Evolutionary conservation across 2,113 vertebrate species (phyloP).

Genomic region (Phocoena sinus): DNA sequence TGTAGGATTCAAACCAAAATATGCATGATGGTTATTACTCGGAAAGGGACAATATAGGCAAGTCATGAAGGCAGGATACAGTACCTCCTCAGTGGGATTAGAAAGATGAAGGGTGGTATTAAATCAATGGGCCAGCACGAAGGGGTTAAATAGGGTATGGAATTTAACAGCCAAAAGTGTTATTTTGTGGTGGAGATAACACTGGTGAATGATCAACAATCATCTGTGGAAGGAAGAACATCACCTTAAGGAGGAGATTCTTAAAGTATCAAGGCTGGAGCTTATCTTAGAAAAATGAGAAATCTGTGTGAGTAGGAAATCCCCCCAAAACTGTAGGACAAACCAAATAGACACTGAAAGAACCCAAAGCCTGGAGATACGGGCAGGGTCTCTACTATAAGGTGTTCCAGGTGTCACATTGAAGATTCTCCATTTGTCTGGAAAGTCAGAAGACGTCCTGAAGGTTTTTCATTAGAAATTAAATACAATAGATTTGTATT

Average conservation of each 20-base stretch:
- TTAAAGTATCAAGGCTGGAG: background rate
- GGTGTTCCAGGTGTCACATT: accelerated
- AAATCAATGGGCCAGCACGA: background rate
- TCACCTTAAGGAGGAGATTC: background rate
- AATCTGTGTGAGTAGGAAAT: background rate
- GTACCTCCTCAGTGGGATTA: background rate
- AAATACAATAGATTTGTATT: background rate
- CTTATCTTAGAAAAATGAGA: background rate
- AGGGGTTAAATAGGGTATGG: background rate
- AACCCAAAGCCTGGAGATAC: background rate
- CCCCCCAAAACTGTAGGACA: background rate
- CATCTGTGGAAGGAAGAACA: background rate
- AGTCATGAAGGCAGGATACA: background rate
- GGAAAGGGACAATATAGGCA: background rate
- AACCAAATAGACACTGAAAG: background rate
- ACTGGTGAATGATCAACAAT: background rate
- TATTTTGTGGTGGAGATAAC: background rate
- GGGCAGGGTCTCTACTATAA: background rate
- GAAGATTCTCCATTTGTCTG: background rate
- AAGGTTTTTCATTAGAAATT: background rate
- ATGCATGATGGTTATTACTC: background rate
- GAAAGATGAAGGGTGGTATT: accelerated
- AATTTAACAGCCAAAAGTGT: background rate
- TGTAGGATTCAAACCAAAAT: background rate
- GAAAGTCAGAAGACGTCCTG: background rate